Base-by-base conservation (phyloP, 1,140 invertebrate genomes). In the Proctacanthus coquilletti region DNA sequence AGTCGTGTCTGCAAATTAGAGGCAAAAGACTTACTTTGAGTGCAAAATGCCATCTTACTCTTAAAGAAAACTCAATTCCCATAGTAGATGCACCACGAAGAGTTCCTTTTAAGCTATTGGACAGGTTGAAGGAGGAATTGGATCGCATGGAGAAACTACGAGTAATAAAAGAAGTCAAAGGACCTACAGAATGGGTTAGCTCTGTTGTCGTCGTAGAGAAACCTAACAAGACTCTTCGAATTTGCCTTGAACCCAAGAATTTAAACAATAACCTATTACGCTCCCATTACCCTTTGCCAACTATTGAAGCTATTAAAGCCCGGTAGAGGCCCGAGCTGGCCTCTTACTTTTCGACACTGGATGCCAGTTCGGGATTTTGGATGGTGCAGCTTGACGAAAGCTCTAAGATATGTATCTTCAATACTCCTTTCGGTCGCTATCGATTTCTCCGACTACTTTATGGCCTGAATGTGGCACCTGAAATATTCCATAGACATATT, bases 221-320 rank as follows among this genome's bases (percentile, higher is more conserved):
- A 48, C 35, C 36, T 18, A 49, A 56, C 42, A 51, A 47, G 15
- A 42, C 49, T 19, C 13, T 64, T 11, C 32, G 60, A 31, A 34
- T 63, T 37, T 66, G 60, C 39, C 35, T 68, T n/a, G 60, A 68
- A 46, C 62, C 63, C 8, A 50, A 46, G 41, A 48, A 60, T 36
- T 45, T 68, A 40, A 68, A 68, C 50, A 49, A 51, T 42, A 40
- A 39, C 11, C 54, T 69, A 5, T 45, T 46, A 34, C 32, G 63
- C 18, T 45, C 52, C 33, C 51, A 59, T 42, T 60, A 54, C 48
- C 52, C 46, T 19, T 48, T 66, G 15, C 56, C 58, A 18, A 58
- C 18, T 10, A 15, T 46, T n/a, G 23, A 25, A 8, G 6, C 6
- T 25, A 25, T 25, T 8, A 25, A n/a, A n/a, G n/a, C n/a, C n/a